Evolutionary conservation across 2,888 invertebrate species (phyloP).

Genomic region (Cryptophagus acutangulus): DNA sequence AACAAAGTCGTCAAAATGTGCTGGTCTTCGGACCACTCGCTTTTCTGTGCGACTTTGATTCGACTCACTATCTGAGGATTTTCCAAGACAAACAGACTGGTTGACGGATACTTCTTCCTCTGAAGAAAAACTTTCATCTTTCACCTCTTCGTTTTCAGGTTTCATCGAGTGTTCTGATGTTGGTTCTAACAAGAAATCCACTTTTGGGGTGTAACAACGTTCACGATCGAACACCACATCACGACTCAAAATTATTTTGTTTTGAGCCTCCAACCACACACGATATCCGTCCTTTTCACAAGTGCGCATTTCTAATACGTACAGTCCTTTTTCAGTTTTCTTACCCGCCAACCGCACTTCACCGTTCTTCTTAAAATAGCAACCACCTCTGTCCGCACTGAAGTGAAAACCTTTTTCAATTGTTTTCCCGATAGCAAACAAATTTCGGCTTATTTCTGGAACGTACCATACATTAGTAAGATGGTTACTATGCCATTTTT

Average conservation of each 20-base stretch:
- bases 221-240: too few species aligned
- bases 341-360: conserved; percentile 8
- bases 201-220: conserved; percentile 26
- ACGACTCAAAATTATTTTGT: too few species aligned
- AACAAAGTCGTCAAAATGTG: too few species aligned
- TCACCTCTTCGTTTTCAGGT: too few species aligned
- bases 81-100: too few species aligned
- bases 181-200: conserved; percentile 22
- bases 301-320: conserved; percentile 12
- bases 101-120: too few species aligned
- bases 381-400: conserved; percentile 22
- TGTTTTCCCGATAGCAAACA: conserved; percentile 37
- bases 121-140: too few species aligned
- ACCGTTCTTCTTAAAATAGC: conserved; percentile 6
- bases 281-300: conserved; percentile 22
- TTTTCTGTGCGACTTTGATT: too few species aligned
- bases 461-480: conserved; percentile 33
- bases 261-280: conserved; percentile 20
- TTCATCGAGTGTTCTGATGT: too few species aligned
- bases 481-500: conserved; percentile 24
- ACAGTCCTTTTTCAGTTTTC: conserved; percentile 13
- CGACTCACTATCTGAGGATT: conserved; percentile 3
- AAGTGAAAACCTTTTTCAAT: conserved; percentile 30
- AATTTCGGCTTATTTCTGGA: conserved; percentile 33
- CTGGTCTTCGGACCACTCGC: too few species aligned